These are phyloP conservation scores for Apostichopus japonicus DNA, from an alignment of 35 echinoderm and acorn worm genomes.

Conservation along the genomic window DNA sequence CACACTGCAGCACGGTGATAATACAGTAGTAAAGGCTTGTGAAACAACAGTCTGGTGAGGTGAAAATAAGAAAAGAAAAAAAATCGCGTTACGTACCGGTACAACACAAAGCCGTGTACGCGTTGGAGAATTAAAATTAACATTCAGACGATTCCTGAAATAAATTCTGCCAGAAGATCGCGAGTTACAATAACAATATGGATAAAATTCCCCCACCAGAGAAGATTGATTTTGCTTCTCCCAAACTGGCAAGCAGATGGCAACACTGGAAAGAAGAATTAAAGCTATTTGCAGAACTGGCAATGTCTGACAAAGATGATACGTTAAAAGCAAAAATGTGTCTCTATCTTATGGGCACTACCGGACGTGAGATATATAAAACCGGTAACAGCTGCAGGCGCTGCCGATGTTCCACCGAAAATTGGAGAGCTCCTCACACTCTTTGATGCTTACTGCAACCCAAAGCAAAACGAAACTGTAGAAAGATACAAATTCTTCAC, in stretches of 20 bases:
- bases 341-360: slow-evolving; percentile 12
- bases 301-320: slow-evolving; percentile 27
- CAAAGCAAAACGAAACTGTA: slow-evolving; percentile 3
- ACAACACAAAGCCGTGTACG: too few species aligned
- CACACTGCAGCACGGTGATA: too few species aligned
- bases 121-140: too few species aligned
- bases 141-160: too few species aligned
- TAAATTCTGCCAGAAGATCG: too few species aligned
- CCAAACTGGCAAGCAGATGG: slow-evolving; percentile 22
- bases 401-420: background rate
- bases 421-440: background rate
- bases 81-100: too few species aligned
- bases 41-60: too few species aligned
- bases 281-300: slow-evolving; percentile 6
- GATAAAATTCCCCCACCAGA: slow-evolving; percentile 11
- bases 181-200: too few species aligned
- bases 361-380: background rate
- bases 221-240: slow-evolving; percentile 2
- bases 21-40: too few species aligned
- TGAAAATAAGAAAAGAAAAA: too few species aligned
- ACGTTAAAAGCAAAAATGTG: slow-evolving; percentile 19
- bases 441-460: background rate
- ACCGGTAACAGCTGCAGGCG: background rate
- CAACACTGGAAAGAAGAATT: slow-evolving; percentile 56
- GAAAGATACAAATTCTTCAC: slow-evolving; percentile 7